Conservation (phyloP, 2,888 invertebrate genomes). For the Portevinia maculata region DNA sequence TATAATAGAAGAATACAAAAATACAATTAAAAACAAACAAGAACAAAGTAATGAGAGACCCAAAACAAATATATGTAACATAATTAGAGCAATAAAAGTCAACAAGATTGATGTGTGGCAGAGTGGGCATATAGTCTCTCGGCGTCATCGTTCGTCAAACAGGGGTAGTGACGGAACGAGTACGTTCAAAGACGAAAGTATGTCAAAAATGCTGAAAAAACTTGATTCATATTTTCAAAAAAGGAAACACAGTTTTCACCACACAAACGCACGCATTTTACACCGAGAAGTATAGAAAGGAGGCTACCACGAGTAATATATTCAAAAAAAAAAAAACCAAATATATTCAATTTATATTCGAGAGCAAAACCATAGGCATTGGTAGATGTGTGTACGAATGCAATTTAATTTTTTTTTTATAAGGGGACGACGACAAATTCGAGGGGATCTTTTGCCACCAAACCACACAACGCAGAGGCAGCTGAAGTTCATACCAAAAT, state of each 20-base stretch:
- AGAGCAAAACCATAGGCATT: constrained; percentile 6
- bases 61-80: constrained; percentile 53
- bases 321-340: constrained; percentile 48
- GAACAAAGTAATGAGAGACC: constrained; percentile 41
- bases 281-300: neutral
- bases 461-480: constrained; percentile 38
- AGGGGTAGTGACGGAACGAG: constrained; percentile 9
- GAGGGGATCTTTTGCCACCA: constrained; percentile 49
- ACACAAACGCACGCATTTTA: constrained; percentile 41
- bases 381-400: constrained; percentile 51
- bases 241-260: constrained; percentile 29
- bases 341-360: constrained; percentile 66
- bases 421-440: constrained; percentile 55
- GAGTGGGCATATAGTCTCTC: constrained; percentile 2
- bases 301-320: constrained; percentile 34
- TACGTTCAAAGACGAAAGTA: constrained; percentile 54
- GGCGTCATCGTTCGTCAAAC: constrained; percentile 26
- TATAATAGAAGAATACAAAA: constrained; percentile 5
- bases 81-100: constrained; percentile 52
- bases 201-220: constrained; percentile 60
- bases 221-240: constrained; percentile 12
- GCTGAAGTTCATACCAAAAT: constrained; percentile 57
- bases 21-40: constrained; percentile 51
- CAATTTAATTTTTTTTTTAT: constrained; percentile 53
- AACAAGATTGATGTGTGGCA: constrained; percentile 47